phyloP scores from a whole-genome alignment of 2,797 vertebrate genomes.

The Lepus townsendii region DNA sequence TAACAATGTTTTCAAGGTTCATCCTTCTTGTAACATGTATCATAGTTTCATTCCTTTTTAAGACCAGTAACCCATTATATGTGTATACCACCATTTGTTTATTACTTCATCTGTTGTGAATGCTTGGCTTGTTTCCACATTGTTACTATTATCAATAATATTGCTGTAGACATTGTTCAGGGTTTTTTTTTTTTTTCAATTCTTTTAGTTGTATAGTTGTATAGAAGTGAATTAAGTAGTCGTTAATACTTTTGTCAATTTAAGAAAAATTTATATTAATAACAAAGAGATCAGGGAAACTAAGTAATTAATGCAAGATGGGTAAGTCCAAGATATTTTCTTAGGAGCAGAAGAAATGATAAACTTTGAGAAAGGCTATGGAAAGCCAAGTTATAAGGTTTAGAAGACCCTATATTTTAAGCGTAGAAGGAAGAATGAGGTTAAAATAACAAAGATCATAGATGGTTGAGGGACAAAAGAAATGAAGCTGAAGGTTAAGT shows the following conservation, averaged over 20 bases:
- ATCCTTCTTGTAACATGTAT: background rate
- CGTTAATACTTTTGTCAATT: constrained; percentile 44
- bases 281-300: constrained; percentile 36
- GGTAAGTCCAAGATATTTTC: background rate
- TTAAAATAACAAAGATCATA: constrained; percentile 36
- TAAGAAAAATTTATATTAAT: constrained; percentile 53
- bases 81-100: background rate
- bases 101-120: background rate
- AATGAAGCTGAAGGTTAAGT: constrained; percentile 43
- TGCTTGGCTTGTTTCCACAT: constrained; percentile 20
- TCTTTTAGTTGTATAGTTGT: constrained; percentile 30
- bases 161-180: background rate
- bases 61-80: background rate
- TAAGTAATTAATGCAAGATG: constrained; percentile 12
- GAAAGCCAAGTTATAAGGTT: constrained; percentile 14
- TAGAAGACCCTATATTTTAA: constrained; percentile 36
- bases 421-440: constrained; percentile 53
- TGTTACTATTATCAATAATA: constrained; percentile 28
- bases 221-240: constrained; percentile 10
- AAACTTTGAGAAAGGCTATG: constrained; percentile 39
- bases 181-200: background rate
- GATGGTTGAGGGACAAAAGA: constrained; percentile 3
- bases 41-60: constrained; percentile 32
- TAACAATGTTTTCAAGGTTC: constrained; percentile 36
- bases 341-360: constrained; percentile 33